phyloP scores from a whole-genome alignment of 37 sponge, comb jelly and placozoan genomes.

The Geodia barretti region DNA sequence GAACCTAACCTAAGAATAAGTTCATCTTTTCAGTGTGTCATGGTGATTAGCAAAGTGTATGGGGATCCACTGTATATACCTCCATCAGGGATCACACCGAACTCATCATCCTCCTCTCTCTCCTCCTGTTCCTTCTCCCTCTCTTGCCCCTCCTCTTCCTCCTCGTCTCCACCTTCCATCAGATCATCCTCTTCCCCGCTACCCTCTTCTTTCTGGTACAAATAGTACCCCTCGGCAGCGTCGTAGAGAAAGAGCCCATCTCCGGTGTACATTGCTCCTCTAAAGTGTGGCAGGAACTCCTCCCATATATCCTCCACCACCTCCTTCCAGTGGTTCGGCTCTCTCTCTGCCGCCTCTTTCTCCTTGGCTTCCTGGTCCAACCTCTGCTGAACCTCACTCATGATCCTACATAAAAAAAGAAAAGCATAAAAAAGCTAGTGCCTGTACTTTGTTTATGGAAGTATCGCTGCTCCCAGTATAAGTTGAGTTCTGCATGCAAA shows the following conservation, averaged over 20 bases:
- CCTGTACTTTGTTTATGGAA: too few species aligned
- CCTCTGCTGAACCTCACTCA: conserved; percentile 2
- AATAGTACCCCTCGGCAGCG: conserved; percentile 24
- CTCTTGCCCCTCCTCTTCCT: conserved; percentile 24
- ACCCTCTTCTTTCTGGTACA: conserved; percentile 18
- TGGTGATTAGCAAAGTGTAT: too few species aligned
- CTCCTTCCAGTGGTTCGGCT: conserved; percentile 31
- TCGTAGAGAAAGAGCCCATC: conserved; percentile 60
- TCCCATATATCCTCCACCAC: conserved; percentile 55
- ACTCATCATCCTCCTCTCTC: neutral
- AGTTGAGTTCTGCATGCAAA: neutral
- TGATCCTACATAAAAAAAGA: neutral
- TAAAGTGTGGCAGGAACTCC: conserved; percentile 34
- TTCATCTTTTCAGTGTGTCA: too few species aligned
- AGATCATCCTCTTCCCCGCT: conserved; percentile 4
- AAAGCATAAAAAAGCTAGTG: neutral
- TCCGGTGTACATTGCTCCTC: neutral
- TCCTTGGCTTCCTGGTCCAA: conserved; percentile 13
- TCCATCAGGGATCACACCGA: neutral
- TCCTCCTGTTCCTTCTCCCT: neutral
- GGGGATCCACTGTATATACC: neutral
- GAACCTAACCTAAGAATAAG: too few species aligned
- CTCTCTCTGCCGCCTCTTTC: conserved; percentile 2
- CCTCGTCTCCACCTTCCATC: conserved; percentile 9
- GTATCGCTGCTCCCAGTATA: neutral